Evolutionary conservation across 2,888 invertebrate genomes (phyloP), one percentile per base, ranked within the genome.

Genomic region (Pachliopta kotzebuea): DNA sequence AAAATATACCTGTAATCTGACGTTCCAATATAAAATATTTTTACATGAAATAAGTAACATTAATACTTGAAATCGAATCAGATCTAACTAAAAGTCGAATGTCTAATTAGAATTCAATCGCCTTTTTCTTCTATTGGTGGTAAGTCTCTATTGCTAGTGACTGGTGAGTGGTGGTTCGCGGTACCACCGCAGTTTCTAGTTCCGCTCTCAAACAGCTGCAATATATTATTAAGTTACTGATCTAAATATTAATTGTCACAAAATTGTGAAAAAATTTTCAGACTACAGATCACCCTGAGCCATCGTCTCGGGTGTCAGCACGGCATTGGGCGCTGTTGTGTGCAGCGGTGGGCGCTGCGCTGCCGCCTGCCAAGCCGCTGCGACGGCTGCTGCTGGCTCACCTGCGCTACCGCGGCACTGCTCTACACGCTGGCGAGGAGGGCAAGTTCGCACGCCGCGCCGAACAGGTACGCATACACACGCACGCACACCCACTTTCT

Each of bases 361-460:
- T 97, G 69, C 98, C 98, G 26, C 96, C 97, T 18, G 95, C 96
- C 77, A 96, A 97, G 83, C 94, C 96, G 4, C 94, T 98, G 69
- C 93, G 98, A 49, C 95, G 97, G 75, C 96, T 98, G 85, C 92
- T 98, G 62, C 95, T 97, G 55, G 95, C 97, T 0, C 98, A 98
- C 83, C 92, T 98, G 75, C 96, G 97, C 72, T 94, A 97, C 74
- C 96, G 98, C 78, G 95, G 97, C 68, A 97, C 98, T 72, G 95
- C 97, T 37, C 95, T 96, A 68, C 96, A 95, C 73, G 76, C 81
- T 0, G 97, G 97, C 0, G 98, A 98, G 84, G 98, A 98, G 86
- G 98, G 98, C 54, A 97, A 97, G 90, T 98, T 96, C 85, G 98
- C 98, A 0, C 88, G 98, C 70, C 96, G 98, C 80, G 97, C 98